These are phyloP conservation scores for Philereme vetulata DNA, from an alignment of 2,888 invertebrate genomes.

Conservation along the genomic window DNA sequence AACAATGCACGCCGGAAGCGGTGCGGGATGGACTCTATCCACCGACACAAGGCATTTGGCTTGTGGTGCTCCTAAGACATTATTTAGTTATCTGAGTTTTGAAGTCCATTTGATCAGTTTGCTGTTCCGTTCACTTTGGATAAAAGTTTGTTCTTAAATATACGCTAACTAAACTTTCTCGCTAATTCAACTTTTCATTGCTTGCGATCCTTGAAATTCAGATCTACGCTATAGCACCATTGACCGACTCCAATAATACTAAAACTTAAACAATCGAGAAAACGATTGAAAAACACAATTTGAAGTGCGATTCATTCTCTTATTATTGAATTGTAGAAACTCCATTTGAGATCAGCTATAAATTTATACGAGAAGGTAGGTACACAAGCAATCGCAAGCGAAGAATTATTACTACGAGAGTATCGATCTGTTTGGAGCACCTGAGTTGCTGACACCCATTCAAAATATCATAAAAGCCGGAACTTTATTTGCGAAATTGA, in stretches of 20 bases:
- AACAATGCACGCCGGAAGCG: too few relatives aligned
- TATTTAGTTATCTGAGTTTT: too few relatives aligned
- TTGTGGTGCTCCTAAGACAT: too few relatives aligned
- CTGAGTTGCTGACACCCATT: conserved; percentile 44
- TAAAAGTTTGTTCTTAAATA: too few relatives aligned
- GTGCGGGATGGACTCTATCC: too few relatives aligned
- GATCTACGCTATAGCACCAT: conserved; percentile 1
- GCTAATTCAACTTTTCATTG: conserved; percentile 17
- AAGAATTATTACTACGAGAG: conserved; percentile 35
- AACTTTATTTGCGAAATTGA: conserved; percentile 47
- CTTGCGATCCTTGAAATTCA: conserved; percentile 4
- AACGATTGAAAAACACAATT: conserved; percentile 19
- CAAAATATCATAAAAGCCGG: conserved; percentile 48
- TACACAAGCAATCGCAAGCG: conserved; percentile 29
- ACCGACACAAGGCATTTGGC: too few relatives aligned
- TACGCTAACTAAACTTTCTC: neutral
- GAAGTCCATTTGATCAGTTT: too few relatives aligned
- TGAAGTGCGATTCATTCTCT: conserved; percentile 10
- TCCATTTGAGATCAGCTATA: conserved; percentile 32
- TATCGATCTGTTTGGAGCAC: conserved; percentile 41
- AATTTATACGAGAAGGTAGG: conserved; percentile 23
- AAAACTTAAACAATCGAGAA: conserved; percentile 12
- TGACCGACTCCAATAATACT: conserved; percentile 16
- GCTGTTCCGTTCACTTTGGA: too few relatives aligned
- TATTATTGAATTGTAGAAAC: conserved; percentile 23